Base-by-base conservation (phyloP, 2,888 invertebrate genomes). In the Trachelus iudaicus region DNA sequence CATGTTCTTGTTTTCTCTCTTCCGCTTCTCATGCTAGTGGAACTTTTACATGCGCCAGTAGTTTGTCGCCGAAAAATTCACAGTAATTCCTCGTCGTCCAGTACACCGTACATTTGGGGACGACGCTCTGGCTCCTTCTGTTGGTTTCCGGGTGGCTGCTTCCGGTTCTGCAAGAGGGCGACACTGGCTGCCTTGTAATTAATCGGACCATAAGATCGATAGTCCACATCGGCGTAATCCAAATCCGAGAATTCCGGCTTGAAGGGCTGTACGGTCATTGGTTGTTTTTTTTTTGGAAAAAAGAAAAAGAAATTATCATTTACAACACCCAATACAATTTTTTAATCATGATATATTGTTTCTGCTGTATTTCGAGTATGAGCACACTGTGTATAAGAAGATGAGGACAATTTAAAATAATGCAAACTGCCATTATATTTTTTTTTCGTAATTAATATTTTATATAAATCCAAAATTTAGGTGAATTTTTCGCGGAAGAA, bases 141-240 rank as follows among this genome's bases (percentile, higher is more conserved):
- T n/a, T 82, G 82, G 76, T 81, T 82, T 71, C 81, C 82, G 77
- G 85, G 86, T 69, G 79, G 85, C 69, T 84, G 85, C 56, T 87
- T 86, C 76, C 87, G 89, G 73, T 86, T 89, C 79, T 90, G 88
- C 34, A 91, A 85, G 34, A 91, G 86, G 76, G 90, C 91, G 87
- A 97, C 94, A 69, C 97, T 97, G 79, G 97, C 97, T 81, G 96
- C 96, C 90, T 97, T 97, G 93, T 97, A 97, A 93, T 97, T 96
- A 91, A 97, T 97, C 75, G 97, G 97, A 84, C 97, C 97, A 92
- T 97, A 97, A 87, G 96, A 96, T 90, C 96, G 95, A 92, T 97
- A 95, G 92, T 97, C 97, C 87, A 97, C 96, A 92, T 97, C 97
- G 81, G 97, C 97, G 92, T 97, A 97, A 89, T 96, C 96, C 92